phyloP scores from a whole-genome alignment of 2,888 invertebrate species.

The Callinectes sapidus region DNA sequence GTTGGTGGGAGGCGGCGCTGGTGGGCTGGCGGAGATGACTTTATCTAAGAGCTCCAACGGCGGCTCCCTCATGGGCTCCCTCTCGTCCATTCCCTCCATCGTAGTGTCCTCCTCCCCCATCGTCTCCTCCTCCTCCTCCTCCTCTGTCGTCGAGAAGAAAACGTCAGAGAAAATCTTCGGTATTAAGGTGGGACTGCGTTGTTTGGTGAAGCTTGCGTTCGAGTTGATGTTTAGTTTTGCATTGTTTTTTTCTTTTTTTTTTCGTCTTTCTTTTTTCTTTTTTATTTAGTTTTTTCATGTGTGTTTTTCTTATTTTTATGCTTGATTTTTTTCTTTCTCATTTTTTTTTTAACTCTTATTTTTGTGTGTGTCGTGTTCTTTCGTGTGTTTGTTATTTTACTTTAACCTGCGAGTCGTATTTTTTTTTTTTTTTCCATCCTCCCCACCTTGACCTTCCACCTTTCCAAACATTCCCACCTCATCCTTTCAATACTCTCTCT shows the following conservation, averaged over 20 bases:
- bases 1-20: not conserved
- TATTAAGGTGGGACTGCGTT: constrained; percentile 50
- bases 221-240: not conserved
- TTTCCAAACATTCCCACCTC: not conserved
- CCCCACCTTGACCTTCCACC: not conserved
- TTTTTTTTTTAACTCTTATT: not conserved
- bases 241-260: not conserved
- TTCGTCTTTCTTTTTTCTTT: not conserved
- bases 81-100: constrained; percentile 61
- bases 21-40: constrained; percentile 17
- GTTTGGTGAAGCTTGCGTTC: not conserved
- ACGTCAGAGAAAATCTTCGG: constrained; percentile 62
- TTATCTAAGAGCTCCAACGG: constrained; percentile 34
- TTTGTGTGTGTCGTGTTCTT: not conserved
- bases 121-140: not conserved
- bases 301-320: not conserved
- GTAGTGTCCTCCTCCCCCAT: constrained; percentile 40
- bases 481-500: not conserved
- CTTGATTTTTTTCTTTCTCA: not conserved
- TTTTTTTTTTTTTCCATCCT: not conserved
- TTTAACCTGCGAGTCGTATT: no score
- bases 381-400: not conserved
- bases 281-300: not conserved
- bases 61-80: constrained; percentile 57
- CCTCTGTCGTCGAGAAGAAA: constrained; percentile 40